Conservation (phyloP, 2,113 vertebrate species). For the Larimichthys polyactis region DNA sequence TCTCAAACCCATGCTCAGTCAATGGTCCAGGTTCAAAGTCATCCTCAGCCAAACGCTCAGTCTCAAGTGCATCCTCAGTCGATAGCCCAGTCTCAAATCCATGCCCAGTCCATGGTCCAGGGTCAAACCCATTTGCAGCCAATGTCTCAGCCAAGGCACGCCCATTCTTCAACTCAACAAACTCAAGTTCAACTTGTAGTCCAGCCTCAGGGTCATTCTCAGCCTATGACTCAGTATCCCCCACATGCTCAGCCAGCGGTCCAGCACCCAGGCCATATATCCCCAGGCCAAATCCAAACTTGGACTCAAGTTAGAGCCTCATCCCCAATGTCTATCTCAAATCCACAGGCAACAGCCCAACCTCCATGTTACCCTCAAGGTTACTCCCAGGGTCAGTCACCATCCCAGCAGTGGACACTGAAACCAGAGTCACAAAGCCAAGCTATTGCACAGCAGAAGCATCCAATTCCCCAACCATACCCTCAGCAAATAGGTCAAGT, state of each 20-base stretch:
- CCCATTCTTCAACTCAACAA: constrained; percentile 18
- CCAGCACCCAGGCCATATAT: constrained; percentile 43
- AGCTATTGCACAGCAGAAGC: constrained; percentile 49
- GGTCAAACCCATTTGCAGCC: constrained; percentile 37
- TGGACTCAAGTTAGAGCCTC: constrained; percentile 66
- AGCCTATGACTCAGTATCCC: constrained; percentile 33
- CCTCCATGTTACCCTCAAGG: constrained; percentile 39
- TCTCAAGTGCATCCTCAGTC: constrained; percentile 35
- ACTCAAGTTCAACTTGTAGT: constrained; percentile 18
- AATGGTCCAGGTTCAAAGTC: constrained; percentile 19
- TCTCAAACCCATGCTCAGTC: constrained; percentile 33
- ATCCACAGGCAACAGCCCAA: constrained; percentile 52
- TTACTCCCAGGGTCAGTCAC: constrained; percentile 35
- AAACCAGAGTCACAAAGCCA: constrained; percentile 56
- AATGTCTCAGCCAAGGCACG: constrained; percentile 3
- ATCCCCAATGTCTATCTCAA: constrained; percentile 51
- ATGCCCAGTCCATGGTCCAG: constrained; percentile 16
- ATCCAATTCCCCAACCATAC: constrained; percentile 46
- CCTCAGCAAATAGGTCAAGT: constrained; percentile 47
- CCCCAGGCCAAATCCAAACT: constrained; percentile 52
- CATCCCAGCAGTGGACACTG: constrained; percentile 63
- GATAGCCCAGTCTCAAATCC: constrained; percentile 26
- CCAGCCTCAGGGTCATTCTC: constrained; percentile 49
- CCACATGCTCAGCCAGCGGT: constrained; percentile 26
- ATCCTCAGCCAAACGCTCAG: constrained; percentile 24